Conservation (phyloP, 2,113 vertebrate genomes). For the Lathamus discolor region DNA sequence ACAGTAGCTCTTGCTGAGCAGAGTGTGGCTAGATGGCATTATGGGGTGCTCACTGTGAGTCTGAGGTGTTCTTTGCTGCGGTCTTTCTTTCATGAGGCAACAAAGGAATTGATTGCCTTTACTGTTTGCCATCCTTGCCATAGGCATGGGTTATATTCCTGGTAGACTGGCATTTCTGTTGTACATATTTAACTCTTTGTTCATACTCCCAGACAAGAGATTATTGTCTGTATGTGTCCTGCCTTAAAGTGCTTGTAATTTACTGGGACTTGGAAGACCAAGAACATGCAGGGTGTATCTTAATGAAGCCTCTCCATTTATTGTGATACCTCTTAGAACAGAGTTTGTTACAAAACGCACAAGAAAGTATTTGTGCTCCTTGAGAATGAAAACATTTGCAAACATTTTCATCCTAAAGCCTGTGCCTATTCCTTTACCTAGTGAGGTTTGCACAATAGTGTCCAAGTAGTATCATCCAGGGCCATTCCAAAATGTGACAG, state of each 20-base stretch:
- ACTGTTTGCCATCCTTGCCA: background rate
- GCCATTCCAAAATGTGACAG: background rate
- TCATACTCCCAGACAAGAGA: background rate
- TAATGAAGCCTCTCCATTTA: background rate
- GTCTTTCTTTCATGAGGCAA: background rate
- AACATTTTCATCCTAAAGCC: background rate
- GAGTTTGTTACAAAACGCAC: background rate
- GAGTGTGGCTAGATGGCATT: background rate
- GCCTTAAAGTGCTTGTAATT: background rate
- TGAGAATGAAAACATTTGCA: background rate
- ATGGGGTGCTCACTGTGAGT: background rate
- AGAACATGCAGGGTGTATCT: background rate
- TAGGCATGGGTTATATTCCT: background rate
- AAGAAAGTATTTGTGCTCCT: background rate
- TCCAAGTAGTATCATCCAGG: background rate
- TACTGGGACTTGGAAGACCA: background rate
- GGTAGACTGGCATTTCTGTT: background rate
- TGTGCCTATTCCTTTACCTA: background rate
- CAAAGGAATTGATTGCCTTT: background rate
- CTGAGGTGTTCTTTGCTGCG: background rate
- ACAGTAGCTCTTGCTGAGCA: background rate
- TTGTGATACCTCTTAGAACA: background rate
- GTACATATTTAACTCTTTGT: background rate
- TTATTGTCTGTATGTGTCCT: background rate
- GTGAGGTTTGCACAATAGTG: background rate